Base-by-base conservation (phyloP, 2,797 vertebrate species). In the Cryptoblepharus egeriae region DNA sequence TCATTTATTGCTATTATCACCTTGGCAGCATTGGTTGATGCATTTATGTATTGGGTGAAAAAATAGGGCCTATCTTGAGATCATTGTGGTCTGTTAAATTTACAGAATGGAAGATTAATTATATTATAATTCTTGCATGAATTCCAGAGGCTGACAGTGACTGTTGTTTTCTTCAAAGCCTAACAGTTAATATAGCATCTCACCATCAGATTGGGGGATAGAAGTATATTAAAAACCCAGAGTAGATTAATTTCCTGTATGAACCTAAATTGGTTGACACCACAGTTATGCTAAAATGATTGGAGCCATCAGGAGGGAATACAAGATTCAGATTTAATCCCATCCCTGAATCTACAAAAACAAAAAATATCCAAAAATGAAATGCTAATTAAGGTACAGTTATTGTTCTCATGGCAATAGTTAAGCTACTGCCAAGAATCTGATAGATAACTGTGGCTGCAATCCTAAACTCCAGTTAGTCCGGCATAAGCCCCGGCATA, bases 241-340 rank as follows among this genome's bases (percentile, higher is more conserved):
- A 91, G 93, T 91, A 94, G 89, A 92, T 96, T 96, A 96, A 96
- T 96, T 96, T 96, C 96, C 95, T 93, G 96, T 92, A 88, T 90
- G 91, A 94, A 91, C 85, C 81, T 92, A 91, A 95, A 95, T 92
- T 92, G 92, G 64, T 90, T 92, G 88, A 91, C 89, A 87, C 84
- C 83, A 0, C 15, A 79, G 70, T 76, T 84, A 83, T 88, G 79
- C 89, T 84, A 85, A 89, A 88, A 89, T 75, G 86, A 90, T 80
- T 87, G 16, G 68, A 90, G 81, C 84, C 78, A 84, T 91, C 88
- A 92, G 83, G 79, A 89, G 92, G 88, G 80, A 75, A 87, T 86
- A 85, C 11, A 89, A 90, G 89, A 68, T 85, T n/a, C 57, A 87
- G 20, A 61, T 73, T 16, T 83, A 61, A 74, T 84, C 63, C 37